Evolutionary conservation across 2,113 vertebrate species (phyloP).

Genomic region (Phoxinus phoxinus): DNA sequence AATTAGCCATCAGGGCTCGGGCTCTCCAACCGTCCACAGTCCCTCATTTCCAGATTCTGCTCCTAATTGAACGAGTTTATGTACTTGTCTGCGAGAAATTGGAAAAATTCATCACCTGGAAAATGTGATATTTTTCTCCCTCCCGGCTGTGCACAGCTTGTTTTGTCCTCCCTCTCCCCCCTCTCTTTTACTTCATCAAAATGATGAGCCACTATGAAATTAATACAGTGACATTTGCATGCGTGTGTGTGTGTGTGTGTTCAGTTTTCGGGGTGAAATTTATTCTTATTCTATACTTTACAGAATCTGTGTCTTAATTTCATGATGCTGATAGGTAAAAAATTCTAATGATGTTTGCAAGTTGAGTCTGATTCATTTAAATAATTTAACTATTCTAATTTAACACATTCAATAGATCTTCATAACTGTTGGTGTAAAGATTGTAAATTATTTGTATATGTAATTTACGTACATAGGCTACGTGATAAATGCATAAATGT

Average conservation of each 20-base stretch:
- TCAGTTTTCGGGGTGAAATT: neutral
- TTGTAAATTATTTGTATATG: neutral
- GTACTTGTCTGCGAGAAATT: constrained; percentile 80
- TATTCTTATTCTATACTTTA: neutral
- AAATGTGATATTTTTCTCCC: constrained; percentile 92
- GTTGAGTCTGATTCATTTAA: neutral
- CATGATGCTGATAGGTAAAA: neutral
- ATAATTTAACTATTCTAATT: neutral
- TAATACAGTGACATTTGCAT: constrained; percentile 75
- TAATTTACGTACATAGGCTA: neutral
- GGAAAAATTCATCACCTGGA: constrained; percentile 97
- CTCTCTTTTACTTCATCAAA: constrained; percentile 85
- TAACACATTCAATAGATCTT: neutral
- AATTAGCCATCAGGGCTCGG: constrained; percentile 93
- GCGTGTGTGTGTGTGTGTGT: constrained; percentile 38
- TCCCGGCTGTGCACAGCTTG: constrained; percentile 72
- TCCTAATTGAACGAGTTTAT: constrained; percentile 94
- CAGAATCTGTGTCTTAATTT: neutral
- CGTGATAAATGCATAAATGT: neutral
- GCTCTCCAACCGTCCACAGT: constrained; percentile 81
- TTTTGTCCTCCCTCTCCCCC: constrained; percentile 73
- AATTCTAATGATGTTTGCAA: neutral
- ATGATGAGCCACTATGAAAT: constrained; percentile 88
- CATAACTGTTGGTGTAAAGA: neutral
- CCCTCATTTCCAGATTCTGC: constrained; percentile 80